These are phyloP conservation scores for Clusia tigrina DNA, from an alignment of 2,888 invertebrate species.

Conservation along the genomic window DNA sequence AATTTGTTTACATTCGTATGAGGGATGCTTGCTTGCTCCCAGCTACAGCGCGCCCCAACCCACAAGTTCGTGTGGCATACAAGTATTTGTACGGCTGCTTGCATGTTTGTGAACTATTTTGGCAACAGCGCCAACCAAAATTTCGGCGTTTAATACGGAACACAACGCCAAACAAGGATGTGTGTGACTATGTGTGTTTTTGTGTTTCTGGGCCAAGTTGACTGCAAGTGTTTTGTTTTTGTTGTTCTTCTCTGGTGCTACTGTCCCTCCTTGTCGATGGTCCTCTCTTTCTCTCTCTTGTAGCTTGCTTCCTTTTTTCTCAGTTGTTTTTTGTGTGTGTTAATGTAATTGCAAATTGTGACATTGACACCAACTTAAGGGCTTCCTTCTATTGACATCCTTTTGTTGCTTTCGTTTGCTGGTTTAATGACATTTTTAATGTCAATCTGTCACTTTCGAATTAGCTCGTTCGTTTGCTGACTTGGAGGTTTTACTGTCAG, in stretches of 20 bases:
- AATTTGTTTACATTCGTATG: too few relatives aligned
- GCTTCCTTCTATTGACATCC: constrained; percentile 9
- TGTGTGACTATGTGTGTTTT: background rate
- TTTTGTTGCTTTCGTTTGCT: background rate
- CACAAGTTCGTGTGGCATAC: too few relatives aligned
- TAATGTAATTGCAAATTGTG: constrained; percentile 33
- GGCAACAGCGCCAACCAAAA: too few relatives aligned
- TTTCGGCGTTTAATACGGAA: background rate
- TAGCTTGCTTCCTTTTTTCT: constrained; percentile 3
- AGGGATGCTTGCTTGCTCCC: background rate
- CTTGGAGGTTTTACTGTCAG: constrained; percentile 7
- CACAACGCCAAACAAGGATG: background rate
- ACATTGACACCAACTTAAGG: constrained; percentile 28
- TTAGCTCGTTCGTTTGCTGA: background rate
- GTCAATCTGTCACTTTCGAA: constrained; percentile 13
- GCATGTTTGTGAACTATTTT: too few relatives aligned
- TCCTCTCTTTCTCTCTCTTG: background rate
- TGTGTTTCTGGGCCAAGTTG: constrained; percentile 5
- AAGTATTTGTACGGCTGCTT: too few relatives aligned
- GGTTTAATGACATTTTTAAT: constrained; percentile 16
- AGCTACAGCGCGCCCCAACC: too few relatives aligned
- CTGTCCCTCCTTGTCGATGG: background rate
- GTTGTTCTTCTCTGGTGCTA: background rate
- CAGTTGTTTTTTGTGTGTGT: constrained; percentile 17
- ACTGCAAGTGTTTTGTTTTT: constrained; percentile 3